Percentiles rank a stretch among this genome's conserved stretches.
Conservation (phyloP, 2,113 vertebrate genomes). For the Corvus hawaiiensis region DNA sequence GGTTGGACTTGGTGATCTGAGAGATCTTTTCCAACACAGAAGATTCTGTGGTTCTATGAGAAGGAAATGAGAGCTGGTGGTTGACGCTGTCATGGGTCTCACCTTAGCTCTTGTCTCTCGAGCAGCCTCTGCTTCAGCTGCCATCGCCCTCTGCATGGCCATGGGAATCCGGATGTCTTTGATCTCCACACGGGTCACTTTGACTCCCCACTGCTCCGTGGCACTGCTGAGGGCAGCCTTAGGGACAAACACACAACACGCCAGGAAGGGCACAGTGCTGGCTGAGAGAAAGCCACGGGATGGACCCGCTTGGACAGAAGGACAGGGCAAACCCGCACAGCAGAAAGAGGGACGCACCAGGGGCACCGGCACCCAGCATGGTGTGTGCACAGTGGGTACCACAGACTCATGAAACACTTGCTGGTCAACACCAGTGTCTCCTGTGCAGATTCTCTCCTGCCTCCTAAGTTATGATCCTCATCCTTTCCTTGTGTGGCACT, state of each 20-base stretch:
- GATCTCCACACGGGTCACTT: slow-evolving; percentile 84
- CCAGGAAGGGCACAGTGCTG: neutral
- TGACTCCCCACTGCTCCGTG: slow-evolving; percentile 82
- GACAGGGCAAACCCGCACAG: neutral
- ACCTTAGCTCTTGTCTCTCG: slow-evolving; percentile 85
- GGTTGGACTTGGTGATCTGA: neutral
- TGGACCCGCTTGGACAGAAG: neutral
- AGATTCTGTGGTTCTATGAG: neutral
- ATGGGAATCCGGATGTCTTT: slow-evolving; percentile 83
- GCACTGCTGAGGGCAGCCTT: slow-evolving; percentile 78
- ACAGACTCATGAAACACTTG: neutral
- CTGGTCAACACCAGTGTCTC: neutral
- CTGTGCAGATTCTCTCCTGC: neutral
- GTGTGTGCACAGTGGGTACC: accelerated
- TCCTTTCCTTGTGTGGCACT: neutral
- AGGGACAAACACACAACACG: neutral
- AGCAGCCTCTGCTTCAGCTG: slow-evolving; percentile 83
- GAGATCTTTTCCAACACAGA: neutral
- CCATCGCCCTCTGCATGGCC: slow-evolving; percentile 87
- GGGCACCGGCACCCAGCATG: accelerated
- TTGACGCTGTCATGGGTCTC: neutral
- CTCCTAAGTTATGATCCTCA: neutral
- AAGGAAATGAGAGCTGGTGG: neutral
- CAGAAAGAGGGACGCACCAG: accelerated
- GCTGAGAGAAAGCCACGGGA: accelerated